A percentile compares a stretch with the other conserved stretches of the same genome.
Conservation (phyloP, 1,140 invertebrate genomes). For the Atta colombica region DNA sequence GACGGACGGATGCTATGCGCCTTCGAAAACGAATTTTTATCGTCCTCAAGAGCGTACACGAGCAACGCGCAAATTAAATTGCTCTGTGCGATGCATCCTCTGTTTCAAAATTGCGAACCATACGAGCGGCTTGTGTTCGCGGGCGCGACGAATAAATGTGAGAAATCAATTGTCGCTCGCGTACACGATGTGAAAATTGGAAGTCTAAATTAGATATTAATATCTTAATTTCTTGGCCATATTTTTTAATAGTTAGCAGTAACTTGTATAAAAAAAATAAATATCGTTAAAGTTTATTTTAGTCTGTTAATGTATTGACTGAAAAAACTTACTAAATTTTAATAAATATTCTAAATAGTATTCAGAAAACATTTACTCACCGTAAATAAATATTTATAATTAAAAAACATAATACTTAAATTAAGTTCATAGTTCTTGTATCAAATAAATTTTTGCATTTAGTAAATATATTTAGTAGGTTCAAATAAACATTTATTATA, state of each 20-base stretch:
- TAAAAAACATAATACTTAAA: too few species aligned
- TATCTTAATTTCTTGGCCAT: background rate
- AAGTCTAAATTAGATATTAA: background rate
- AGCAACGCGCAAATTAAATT: constrained; percentile 56
- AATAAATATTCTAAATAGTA: too few species aligned
- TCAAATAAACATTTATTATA: too few species aligned
- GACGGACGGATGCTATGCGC: background rate
- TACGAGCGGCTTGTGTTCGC: background rate
- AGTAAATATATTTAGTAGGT: too few species aligned
- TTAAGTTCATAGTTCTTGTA: too few species aligned
- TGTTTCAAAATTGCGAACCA: constrained; percentile 50
- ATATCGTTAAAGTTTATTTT: background rate
- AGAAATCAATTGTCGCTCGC: constrained; percentile 38
- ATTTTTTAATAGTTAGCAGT: background rate
- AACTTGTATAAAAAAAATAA: background rate
- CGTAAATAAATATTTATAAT: too few species aligned
- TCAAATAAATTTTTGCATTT: too few species aligned
- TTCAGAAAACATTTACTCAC: too few species aligned
- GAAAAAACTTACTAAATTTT: too few species aligned
- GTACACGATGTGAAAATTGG: background rate
- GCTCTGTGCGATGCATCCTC: constrained; percentile 25
- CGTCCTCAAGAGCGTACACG: constrained; percentile 52
- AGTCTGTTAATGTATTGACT: background rate
- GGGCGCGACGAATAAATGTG: background rate
- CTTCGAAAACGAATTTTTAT: constrained; percentile 59